Base-by-base conservation (phyloP, 2,888 invertebrate species). In the Luperina nickerlii region DNA sequence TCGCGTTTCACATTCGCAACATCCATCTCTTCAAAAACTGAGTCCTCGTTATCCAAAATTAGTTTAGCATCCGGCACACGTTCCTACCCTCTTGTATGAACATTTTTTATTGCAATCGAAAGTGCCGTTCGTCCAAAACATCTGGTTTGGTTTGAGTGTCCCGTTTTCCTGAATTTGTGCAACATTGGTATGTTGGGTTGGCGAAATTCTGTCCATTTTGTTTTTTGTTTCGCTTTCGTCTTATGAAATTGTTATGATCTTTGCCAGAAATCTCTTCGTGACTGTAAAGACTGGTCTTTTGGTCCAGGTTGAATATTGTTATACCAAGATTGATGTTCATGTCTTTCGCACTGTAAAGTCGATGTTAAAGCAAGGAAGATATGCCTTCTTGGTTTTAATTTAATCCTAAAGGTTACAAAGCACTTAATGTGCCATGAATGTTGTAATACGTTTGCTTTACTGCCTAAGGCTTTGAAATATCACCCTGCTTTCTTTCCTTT, bases 11-110 rank as follows among this genome's bases (percentile, higher is more conserved):
- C 6, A 75, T 84, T 84, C 60, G 81, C 81, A 77, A 73, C 68
- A 77, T 69, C 51, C 68, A 76, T 77, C 48, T 78, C 84, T 74
- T 84, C 86, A 91, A 92, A 92, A 93, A 92, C 85, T 57, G 66
- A 78, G 82, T 88, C 89, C 84, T 92, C 92, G 92, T 93, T 93
- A 89, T 88, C 88, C 86, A 86, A 90, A 94, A 93, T 94, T 93
- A 91, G 90, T 91, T 90, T 86, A 86, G 88, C 92, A 94, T 94
- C 95, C 94, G 94, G 92, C 89, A 90, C 90, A 91, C 90, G 86
- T 91, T 81, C 82, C 83, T 88, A 89, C 88, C 90, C 90, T 89
- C 89, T 80, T 82, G 85, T 85, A 91, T 90, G 92, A 87, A 77
- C 67, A 69, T 81, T 87, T 91, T 93, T 94, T 91, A 57, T 81